Percentiles rank a stretch among this genome's conserved stretches.
phyloP scores from a whole-genome alignment of 2,797 vertebrate genomes.

The Phaenicophaeus curvirostris region DNA sequence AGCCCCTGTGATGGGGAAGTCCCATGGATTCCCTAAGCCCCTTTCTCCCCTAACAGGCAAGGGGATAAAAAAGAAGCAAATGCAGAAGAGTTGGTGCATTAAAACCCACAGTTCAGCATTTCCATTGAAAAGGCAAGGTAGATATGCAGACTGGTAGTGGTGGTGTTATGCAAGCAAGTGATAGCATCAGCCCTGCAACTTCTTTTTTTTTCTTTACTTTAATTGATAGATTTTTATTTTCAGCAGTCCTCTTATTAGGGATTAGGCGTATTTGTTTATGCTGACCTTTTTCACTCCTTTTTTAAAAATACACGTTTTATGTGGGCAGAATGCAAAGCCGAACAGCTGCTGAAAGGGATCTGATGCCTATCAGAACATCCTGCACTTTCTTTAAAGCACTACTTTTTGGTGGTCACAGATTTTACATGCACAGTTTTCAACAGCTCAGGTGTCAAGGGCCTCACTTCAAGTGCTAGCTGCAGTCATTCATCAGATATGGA shows the following conservation, averaged over 20 bases:
- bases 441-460: neutral
- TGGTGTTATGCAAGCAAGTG: neutral
- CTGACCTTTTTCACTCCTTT: neutral
- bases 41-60: neutral
- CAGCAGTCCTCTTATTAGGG: neutral
- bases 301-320: slow-evolving; percentile 37
- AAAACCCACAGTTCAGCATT: neutral
- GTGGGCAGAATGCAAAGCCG: neutral
- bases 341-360: neutral
- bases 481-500: neutral
- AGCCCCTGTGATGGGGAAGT: neutral
- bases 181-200: neutral
- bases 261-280: neutral
- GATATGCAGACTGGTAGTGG: neutral
- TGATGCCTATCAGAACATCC: neutral
- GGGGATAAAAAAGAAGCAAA: neutral
- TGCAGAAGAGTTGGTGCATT: neutral
- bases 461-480: neutral
- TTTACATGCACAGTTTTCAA: neutral
- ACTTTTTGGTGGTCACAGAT: neutral
- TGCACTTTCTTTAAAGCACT: neutral
- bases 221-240: neutral
- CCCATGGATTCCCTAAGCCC: neutral
- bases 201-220: neutral
- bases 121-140: neutral